Evolutionary conservation across 1,140 invertebrate species (phyloP), one percentile per base, ranked within the genome.

Genomic region (Pseudomyrmex cubaensis): DNA sequence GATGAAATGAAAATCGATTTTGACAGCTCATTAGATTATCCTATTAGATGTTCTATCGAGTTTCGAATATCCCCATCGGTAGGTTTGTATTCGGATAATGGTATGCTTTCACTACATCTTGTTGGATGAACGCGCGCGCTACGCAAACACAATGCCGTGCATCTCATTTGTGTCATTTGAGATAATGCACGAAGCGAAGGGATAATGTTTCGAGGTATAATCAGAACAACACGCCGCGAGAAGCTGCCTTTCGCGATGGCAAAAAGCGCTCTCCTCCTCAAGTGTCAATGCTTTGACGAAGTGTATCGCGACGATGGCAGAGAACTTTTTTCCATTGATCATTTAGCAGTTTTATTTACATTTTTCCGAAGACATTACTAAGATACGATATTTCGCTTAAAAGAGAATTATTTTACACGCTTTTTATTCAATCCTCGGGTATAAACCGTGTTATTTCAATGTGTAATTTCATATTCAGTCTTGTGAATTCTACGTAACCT

Each of bases 121-220:
- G 75, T 69, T 67, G 63, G 12, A 25, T 59, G 48, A 69, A 35
- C 35, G 35, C 35, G 35, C 64, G 44, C n/a, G 35, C 35, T 0
- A 2, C 9, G n/a, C 20, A 66, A 54, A 70, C 69, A 61, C 22
- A 80, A 78, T 72, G n/a, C 22, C 20, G n/a, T n/a, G 25, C 20
- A 20, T 80, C 66, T 72, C 66, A 50, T 61, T 80, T 25, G 20
- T 50, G 66, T 61, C 76, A 70, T 48, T 70, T 12, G 54, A 59
- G 54, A 72, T 80, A 80, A 80, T 70, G 22, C 54, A 72, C 44
- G 64, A 59, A 54, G 50, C 50, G 13, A 54, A 48, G n/a, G 7
- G 56, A 80, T 80, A 80, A 78, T 46, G 20, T 80, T 70, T 20
- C 54, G 44, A 20, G 54, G n/a, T 46, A 72, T 50, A 72, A 70